A percentile compares a stretch with the other conserved stretches of the same genome.
Conservation (phyloP, 2,113 vertebrate species). For the Salminus brasiliensis region DNA sequence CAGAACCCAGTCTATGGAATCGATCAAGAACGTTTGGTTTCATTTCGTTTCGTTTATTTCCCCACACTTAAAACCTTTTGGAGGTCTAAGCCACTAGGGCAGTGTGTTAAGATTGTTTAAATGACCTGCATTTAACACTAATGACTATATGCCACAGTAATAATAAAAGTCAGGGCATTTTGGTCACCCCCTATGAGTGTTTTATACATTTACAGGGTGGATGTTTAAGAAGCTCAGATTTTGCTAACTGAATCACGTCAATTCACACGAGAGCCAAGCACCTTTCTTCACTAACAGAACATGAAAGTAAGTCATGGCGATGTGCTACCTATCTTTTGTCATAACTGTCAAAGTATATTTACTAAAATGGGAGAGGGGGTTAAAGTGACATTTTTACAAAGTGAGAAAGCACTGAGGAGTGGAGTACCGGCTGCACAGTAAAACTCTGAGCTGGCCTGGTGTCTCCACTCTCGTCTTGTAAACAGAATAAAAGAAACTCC, state of each 20-base stretch:
- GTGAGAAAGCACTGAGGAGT: background rate
- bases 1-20: background rate
- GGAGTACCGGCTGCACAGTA: background rate
- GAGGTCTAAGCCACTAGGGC: conserved; percentile 22
- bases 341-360: conserved; percentile 6
- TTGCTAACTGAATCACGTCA: conserved; percentile 3
- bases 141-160: background rate
- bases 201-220: conserved; percentile 6
- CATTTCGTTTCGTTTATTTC: conserved; percentile 18
- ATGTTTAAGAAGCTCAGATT: background rate
- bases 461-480: conserved; percentile 63
- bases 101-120: conserved; percentile 40
- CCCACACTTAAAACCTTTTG: background rate
- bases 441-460: conserved; percentile 40
- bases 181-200: conserved; percentile 7
- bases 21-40: conserved; percentile 6
- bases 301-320: conserved; percentile 6
- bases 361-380: conserved; percentile 4
- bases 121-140: conserved; percentile 53
- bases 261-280: background rate
- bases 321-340: background rate
- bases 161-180: conserved; percentile 31
- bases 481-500: conserved; percentile 67
- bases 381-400: conserved; percentile 34
- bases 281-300: conserved; percentile 1